Evolutionary conservation across 2,888 invertebrate species (phyloP).

Genomic region (Caenorhabditis doughertyi): DNA sequence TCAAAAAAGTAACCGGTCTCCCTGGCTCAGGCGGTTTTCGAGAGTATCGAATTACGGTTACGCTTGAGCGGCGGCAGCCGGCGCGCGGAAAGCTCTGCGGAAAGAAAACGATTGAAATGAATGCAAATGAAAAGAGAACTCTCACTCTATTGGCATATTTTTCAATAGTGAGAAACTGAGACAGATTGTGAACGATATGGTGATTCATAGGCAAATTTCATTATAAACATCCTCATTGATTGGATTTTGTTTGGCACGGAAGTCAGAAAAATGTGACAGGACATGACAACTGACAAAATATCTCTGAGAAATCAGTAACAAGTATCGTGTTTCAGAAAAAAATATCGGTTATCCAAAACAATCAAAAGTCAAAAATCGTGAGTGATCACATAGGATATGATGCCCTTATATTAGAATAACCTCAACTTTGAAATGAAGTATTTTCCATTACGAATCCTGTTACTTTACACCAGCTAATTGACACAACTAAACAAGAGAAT

Average conservation of each 20-base stretch:
- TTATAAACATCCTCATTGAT: no score
- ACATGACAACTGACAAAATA: slow-evolving; percentile 41
- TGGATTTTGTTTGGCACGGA: no score
- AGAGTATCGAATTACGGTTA: slow-evolving; percentile 62
- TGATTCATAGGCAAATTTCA: no score
- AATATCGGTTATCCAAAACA: background rate
- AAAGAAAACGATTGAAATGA: slow-evolving; percentile 8
- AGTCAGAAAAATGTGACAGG: slow-evolving; percentile 1
- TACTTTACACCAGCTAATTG: no score
- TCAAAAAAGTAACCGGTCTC: slow-evolving; percentile 51
- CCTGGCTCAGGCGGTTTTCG: slow-evolving; percentile 37
- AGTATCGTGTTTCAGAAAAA: slow-evolving; percentile 28
- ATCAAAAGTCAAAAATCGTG: slow-evolving; percentile 1
- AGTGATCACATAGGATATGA: no score
- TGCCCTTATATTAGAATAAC: no score
- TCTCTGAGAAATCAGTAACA: background rate
- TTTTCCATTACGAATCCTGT: no score
- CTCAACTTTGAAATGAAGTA: no score
- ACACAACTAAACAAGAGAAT: background rate
- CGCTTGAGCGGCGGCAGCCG: slow-evolving; percentile 39
- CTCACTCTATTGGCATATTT: no score
- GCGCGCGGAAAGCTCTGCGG: slow-evolving; percentile 41
- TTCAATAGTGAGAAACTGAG: no score
- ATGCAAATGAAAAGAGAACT: slow-evolving; percentile 8
- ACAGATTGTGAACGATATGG: no score